Evolutionary conservation across 2,888 invertebrate genomes (phyloP).

Genomic region (Eilema griseolum): DNA sequence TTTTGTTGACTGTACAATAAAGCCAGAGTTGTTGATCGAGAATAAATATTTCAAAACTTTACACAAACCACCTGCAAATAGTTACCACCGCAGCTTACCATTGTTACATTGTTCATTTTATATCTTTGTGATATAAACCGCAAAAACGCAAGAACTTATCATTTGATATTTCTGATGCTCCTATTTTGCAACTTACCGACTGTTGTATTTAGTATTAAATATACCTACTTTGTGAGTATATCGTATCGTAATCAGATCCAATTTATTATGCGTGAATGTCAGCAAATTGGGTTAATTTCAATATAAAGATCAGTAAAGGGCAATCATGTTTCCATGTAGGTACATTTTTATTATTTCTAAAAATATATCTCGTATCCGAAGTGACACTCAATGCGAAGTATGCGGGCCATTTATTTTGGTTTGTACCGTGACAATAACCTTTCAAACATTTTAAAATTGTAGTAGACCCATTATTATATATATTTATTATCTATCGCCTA

Average conservation of each 20-base stretch:
- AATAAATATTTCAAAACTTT: not conserved
- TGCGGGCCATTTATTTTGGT: too few species aligned
- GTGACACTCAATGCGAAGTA: not conserved
- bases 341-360: conserved; percentile 15
- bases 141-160: conserved; percentile 5
- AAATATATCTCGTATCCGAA: not conserved
- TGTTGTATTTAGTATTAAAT: conserved; percentile 23
- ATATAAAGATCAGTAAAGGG: conserved; percentile 28
- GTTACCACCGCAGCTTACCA: not conserved
- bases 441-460: not conserved
- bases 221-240: conserved; percentile 25
- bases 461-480: not conserved
- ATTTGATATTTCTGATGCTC: not conserved
- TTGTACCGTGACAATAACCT: not conserved
- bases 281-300: conserved; percentile 36
- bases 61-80: not conserved
- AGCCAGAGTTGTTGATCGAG: too few species aligned
- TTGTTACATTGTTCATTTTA: not conserved
- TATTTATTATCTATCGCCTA: too few species aligned
- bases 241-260: conserved; percentile 34
- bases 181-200: conserved; percentile 12
- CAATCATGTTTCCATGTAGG: conserved; percentile 39
- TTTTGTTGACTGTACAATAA: too few species aligned
- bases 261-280: conserved; percentile 35
- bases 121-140: not conserved